phyloP scores from a whole-genome alignment of 2,888 invertebrate genomes.

The Drosophila koepferae region DNA sequence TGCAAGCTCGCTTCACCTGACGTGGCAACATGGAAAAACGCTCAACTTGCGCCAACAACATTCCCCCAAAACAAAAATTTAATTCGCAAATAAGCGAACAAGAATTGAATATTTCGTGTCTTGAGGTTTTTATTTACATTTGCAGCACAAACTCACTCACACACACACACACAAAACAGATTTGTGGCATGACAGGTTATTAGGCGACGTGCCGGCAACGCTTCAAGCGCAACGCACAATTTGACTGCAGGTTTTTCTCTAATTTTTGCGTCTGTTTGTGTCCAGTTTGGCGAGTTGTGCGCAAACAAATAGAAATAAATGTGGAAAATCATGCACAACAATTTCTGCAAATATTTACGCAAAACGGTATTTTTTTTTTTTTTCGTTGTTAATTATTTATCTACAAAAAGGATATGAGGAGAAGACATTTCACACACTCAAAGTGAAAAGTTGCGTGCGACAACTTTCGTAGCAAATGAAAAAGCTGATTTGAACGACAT shows the following conservation, averaged over 20 bases:
- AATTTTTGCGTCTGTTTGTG: constrained; percentile 45
- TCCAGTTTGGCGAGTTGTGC: constrained; percentile 57
- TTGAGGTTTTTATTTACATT: constrained; percentile 72
- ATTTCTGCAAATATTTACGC: constrained; percentile 46
- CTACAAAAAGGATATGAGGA: constrained; percentile 39
- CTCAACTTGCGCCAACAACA: constrained; percentile 67
- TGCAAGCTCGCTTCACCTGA: constrained; percentile 68
- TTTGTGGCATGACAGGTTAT: constrained; percentile 84
- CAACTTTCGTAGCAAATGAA: constrained; percentile 59
- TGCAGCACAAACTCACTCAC: constrained; percentile 43
- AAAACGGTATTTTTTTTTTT: constrained; percentile 40
- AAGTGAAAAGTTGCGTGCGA: constrained; percentile 56
- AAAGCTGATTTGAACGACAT: constrained; percentile 40
- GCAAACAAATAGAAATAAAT: constrained; percentile 47
- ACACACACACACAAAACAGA: constrained; percentile 37
- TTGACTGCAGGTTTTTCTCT: constrained; percentile 59
- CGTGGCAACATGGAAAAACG: constrained; percentile 72
- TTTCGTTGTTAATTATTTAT: constrained; percentile 49
- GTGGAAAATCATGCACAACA: constrained; percentile 55
- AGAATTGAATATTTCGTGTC: constrained; percentile 61
- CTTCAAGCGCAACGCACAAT: constrained; percentile 71
- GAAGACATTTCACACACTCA: constrained; percentile 31
- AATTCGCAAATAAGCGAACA: constrained; percentile 43
- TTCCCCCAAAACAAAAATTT: constrained; percentile 54
- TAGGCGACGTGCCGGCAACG: constrained; percentile 75